Conservation (phyloP, 2,113 vertebrate species). For the Serinus canaria region DNA sequence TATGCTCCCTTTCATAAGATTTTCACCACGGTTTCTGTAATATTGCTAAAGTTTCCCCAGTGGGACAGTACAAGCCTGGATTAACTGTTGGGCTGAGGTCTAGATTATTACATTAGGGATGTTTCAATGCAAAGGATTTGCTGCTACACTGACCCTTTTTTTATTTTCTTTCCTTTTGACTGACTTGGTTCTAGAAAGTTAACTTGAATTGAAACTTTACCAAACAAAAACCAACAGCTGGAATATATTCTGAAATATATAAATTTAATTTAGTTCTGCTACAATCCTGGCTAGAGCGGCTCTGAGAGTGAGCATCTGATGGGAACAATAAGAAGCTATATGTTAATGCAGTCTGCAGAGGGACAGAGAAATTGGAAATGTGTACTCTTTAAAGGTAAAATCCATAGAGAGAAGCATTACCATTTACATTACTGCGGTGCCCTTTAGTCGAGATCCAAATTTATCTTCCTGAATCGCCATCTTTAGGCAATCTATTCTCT, state of each 20-base stretch:
- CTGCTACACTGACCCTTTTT: not conserved
- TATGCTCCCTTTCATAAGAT: not conserved
- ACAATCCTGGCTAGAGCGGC: not conserved
- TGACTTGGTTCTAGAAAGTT: not conserved
- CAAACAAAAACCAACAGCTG: not conserved
- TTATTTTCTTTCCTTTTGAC: not conserved
- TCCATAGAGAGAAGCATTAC: not conserved
- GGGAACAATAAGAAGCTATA: not conserved
- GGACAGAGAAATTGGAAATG: not conserved
- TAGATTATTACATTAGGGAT: not conserved
- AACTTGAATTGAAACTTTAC: not conserved
- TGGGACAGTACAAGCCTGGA: not conserved
- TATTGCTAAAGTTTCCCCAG: not conserved
- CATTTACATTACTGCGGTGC: not conserved
- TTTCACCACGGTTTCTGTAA: not conserved
- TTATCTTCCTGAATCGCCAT: not conserved
- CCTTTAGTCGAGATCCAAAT: constrained; percentile 21
- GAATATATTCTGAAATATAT: not conserved
- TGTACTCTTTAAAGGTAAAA: constrained; percentile 34
- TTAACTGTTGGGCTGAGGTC: not conserved
- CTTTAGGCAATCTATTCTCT: not conserved
- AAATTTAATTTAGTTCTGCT: not conserved
- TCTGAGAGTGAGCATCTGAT: not conserved
- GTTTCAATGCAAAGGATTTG: not conserved
- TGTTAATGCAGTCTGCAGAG: not conserved